These are phyloP conservation scores for Brenthis ino DNA, from an alignment of 2,888 invertebrate species.

Conservation along the genomic window DNA sequence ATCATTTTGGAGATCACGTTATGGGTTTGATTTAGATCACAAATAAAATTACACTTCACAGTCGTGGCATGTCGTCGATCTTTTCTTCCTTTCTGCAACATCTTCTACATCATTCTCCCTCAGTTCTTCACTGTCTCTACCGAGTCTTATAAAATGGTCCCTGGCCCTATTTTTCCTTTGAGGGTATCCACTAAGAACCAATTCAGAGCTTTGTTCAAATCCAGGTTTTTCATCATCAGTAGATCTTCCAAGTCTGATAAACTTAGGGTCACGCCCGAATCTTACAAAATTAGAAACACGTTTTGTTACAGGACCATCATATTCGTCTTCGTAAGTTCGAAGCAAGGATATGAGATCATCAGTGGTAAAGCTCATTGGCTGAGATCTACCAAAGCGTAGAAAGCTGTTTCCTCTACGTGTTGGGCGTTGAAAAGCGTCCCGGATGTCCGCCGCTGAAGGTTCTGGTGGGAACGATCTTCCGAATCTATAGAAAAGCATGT, in stretches of 20 bases:
- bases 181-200: constrained; percentile 58
- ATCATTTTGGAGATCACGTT: constrained; percentile 32
- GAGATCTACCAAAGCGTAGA: constrained; percentile 71
- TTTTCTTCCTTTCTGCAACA: constrained; percentile 62
- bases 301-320: constrained; percentile 57
- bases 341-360: constrained; percentile 69
- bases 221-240: constrained; percentile 56
- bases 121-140: constrained; percentile 68
- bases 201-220: constrained; percentile 55
- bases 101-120: constrained; percentile 52
- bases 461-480: constrained; percentile 72
- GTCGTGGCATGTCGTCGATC: constrained; percentile 60
- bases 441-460: constrained; percentile 67
- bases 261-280: constrained; percentile 72
- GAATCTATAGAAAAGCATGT: constrained; percentile 53
- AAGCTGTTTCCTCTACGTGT: constrained; percentile 67
- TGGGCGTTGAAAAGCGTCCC: constrained; percentile 62
- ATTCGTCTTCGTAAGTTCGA: constrained; percentile 66
- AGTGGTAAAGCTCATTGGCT: constrained; percentile 61
- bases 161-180: constrained; percentile 71
- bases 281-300: constrained; percentile 66
- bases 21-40: constrained; percentile 30
- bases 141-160: constrained; percentile 73
- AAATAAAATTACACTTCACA: constrained; percentile 64
- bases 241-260: constrained; percentile 76